These are phyloP conservation scores for Aphidius ervi DNA, from an alignment of 1,140 invertebrate genomes.

Conservation along the genomic window DNA sequence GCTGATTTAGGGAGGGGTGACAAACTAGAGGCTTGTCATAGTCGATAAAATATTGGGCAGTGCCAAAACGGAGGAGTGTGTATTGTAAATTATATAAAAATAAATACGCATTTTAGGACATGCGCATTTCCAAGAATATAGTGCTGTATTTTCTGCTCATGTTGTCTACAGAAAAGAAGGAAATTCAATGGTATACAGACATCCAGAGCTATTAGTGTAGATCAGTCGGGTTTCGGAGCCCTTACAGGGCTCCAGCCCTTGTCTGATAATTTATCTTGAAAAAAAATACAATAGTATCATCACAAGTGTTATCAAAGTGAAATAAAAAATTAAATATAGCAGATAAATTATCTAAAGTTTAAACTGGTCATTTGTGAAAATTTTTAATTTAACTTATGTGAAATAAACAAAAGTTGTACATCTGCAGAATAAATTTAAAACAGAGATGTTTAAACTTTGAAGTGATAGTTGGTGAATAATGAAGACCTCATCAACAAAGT, in stretches of 20 bases:
- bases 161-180: too few species aligned
- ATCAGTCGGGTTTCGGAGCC: conserved; percentile 27
- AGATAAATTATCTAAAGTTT: too few species aligned
- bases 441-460: too few species aligned
- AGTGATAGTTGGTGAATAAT: too few species aligned
- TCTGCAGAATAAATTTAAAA: too few species aligned
- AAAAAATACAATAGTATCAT: neutral
- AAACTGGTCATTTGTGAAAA: fast-evolving
- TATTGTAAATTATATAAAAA: too few species aligned
- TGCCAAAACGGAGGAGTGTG: conserved; percentile 21
- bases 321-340: neutral
- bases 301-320: neutral
- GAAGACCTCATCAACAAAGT: too few species aligned
- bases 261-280: neutral
- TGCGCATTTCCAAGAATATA: conserved; percentile 21
- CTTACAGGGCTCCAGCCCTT: conserved; percentile 22
- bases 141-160: too few species aligned
- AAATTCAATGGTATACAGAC: neutral
- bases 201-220: neutral
- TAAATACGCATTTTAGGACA: conserved; percentile 18
- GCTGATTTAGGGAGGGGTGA: conserved; percentile 29
- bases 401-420: too few species aligned
- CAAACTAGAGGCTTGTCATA: neutral
- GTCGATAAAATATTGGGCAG: conserved; percentile 31
- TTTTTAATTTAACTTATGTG: too few species aligned